These are phyloP conservation scores for Alviniconcha strummeri DNA, from an alignment of 2,888 invertebrate genomes.

Conservation along the genomic window DNA sequence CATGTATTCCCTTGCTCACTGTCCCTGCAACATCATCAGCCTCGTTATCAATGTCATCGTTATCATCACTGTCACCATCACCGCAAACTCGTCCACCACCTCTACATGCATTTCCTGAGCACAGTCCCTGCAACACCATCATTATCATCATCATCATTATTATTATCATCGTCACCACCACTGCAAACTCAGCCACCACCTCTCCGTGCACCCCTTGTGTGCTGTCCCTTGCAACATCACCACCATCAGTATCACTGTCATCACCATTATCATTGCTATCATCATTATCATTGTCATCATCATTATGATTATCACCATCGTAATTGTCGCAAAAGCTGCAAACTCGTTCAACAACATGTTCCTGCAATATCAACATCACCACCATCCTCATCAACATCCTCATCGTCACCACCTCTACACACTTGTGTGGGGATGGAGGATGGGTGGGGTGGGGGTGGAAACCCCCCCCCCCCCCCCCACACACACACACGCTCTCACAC, in stretches of 20 bases:
- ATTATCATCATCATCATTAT: not conserved
- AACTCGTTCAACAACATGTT: too few relatives aligned
- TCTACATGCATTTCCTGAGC: not conserved
- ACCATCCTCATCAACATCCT: too few relatives aligned
- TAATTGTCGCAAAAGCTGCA: too few relatives aligned
- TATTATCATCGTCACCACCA: not conserved
- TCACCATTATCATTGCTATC: not conserved
- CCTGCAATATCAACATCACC: too few relatives aligned
- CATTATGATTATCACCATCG: not conserved
- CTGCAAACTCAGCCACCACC: not conserved
- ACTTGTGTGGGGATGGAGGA: too few relatives aligned
- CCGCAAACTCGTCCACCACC: not conserved
- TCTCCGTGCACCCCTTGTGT: not conserved
- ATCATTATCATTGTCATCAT: not conserved
- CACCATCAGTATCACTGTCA: not conserved
- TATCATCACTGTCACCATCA: not conserved
- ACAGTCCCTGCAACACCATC: too few relatives aligned
- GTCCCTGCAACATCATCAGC: not conserved
- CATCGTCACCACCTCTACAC: too few relatives aligned
- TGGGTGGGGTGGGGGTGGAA: too few relatives aligned
- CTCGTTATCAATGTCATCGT: not conserved
- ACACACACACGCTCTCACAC: too few relatives aligned
- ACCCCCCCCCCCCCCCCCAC: too few relatives aligned
- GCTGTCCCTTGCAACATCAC: conserved; percentile 55
- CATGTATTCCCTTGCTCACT: too few relatives aligned